These are phyloP conservation scores for Coelogynopora nodosa DNA, from an alignment of 2,888 invertebrate genomes.

Conservation along the genomic window DNA sequence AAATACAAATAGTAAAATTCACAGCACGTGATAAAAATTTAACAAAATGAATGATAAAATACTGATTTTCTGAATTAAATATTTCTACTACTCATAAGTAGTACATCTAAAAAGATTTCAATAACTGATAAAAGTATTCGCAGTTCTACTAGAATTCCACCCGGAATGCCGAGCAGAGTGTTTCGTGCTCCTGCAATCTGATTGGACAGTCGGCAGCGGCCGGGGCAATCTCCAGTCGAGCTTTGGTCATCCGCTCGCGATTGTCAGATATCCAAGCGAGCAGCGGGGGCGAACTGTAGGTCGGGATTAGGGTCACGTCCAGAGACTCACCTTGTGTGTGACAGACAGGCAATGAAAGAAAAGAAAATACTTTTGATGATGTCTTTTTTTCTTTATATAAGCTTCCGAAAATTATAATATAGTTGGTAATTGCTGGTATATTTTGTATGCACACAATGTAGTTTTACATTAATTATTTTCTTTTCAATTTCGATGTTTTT, in stretches of 20 bases:
- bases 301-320: not conserved
- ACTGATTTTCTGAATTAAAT: not conserved
- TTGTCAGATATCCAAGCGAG: not conserved
- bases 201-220: not conserved
- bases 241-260: not conserved
- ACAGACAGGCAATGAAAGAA: no score
- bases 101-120: not conserved
- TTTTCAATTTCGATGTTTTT: no score
- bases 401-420: no score
- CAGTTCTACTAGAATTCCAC: not conserved
- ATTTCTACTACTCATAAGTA: no score
- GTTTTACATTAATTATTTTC: no score
- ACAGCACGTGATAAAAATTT: not conserved
- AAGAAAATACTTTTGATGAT: no score
- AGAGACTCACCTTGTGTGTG: not conserved
- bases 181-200: not conserved
- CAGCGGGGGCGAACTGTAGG: not conserved
- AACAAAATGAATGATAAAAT: not conserved
- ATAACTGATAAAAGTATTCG: not conserved
- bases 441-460: no score
- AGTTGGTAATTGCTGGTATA: no score
- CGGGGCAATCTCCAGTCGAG: not conserved
- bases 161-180: not conserved
- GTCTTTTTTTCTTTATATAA: no score
- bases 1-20: no score